Evolutionary conservation across 2,113 vertebrate species (phyloP), one percentile per base, ranked within the genome.

Genomic region (Plecturocebus donacophilus): DNA sequence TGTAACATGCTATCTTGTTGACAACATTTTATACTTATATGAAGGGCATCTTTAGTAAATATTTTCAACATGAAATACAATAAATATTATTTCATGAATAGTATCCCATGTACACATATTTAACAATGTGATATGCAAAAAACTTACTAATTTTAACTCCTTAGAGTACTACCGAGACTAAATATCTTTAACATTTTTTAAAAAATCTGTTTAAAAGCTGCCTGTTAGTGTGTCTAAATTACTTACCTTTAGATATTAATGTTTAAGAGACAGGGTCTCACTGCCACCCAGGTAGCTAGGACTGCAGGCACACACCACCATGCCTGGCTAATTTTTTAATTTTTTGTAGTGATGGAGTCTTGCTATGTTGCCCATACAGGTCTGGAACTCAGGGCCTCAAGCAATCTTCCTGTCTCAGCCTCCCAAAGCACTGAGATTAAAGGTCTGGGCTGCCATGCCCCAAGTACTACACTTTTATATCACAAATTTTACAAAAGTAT

Each of bases 401-500:
- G 27, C 61, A 64, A 32, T 64, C 61, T 64, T 64, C 61, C 61
- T 13, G 2, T 32, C 61, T 64, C 61, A 64, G 61, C 12, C 27
- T 64, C 27, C 61, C 27, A 64, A 64, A 64, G 61, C 61, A 64
- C 27, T 64, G 61, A 64, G 61, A 64, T 32, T 64, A 64, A 13
- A 64, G 61, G 27, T 64, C 27, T 64, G 61, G 14, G 5, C 61
- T 27, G 32, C 61, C 27, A 32, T 64, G 61, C 61, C 61, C 61
- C 61, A 64, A 64, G 30, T 64, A 64, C 27, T 64, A 86, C 9
- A 83, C 7, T 87, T 93, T 92, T 52, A 77, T 52, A 81, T 64
- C 84, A 92, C n/a, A 92, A 77, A 75, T 83, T 87, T 91, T 87
- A 95, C 54, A 85, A 93, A 93, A 23, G 3, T 73, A 86, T 91